Evolutionary conservation across 2,888 invertebrate genomes (phyloP).

Genomic region (Caenorhabditis sp.): DNA sequence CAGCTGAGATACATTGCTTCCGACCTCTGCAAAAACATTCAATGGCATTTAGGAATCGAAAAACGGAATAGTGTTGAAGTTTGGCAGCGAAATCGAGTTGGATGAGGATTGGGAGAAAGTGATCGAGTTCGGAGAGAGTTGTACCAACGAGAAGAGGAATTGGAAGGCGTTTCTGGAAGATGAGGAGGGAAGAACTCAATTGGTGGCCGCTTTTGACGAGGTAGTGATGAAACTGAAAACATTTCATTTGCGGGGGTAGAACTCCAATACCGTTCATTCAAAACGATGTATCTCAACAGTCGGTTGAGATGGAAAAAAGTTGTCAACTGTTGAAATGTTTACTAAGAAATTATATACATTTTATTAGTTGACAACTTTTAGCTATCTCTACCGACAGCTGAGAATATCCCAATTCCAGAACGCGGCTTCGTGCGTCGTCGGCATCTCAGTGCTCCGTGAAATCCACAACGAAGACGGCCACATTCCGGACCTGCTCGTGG

Average conservation of each 20-base stretch:
- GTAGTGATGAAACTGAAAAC: background rate
- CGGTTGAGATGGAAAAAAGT: background rate
- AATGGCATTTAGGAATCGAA: constrained; percentile 28
- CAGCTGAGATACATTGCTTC: too few relatives aligned
- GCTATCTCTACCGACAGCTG: too few relatives aligned
- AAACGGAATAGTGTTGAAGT: background rate
- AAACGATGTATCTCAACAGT: background rate
- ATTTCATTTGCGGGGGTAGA: background rate
- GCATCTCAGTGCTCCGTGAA: constrained; percentile 37
- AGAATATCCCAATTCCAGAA: background rate
- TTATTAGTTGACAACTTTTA: too few relatives aligned
- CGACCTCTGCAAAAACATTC: too few relatives aligned
- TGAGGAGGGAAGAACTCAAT: background rate
- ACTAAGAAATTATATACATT: background rate
- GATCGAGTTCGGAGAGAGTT: constrained; percentile 2
- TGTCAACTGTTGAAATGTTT: background rate
- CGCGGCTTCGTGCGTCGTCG: constrained; percentile 12
- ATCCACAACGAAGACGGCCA: constrained; percentile 36
- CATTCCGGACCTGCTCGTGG: constrained; percentile 33
- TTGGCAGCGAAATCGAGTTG: background rate
- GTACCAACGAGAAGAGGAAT: constrained; percentile 37
- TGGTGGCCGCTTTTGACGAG: constrained; percentile 27
- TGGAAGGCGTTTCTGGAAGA: constrained; percentile 24
- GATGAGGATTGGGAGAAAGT: constrained; percentile 30
- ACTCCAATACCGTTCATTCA: too few relatives aligned